Evolutionary conservation across 2,888 invertebrate genomes (phyloP).

Genomic region (Leptopterna dolabrata): DNA sequence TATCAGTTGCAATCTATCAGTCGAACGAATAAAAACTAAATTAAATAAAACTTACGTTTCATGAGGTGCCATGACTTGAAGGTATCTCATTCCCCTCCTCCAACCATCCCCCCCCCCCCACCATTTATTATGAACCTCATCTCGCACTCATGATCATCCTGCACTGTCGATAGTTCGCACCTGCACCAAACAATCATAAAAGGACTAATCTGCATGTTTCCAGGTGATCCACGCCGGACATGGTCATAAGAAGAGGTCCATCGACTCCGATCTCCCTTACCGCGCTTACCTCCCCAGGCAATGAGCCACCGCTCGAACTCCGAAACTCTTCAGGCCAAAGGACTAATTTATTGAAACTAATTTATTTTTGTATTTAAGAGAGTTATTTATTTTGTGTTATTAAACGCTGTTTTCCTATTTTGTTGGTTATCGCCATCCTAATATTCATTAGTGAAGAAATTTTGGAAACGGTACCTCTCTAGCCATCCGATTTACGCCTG

Average conservation of each 20-base stretch:
- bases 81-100: too few species aligned
- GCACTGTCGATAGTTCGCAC: not conserved
- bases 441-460: too few species aligned
- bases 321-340: not conserved
- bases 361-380: not conserved
- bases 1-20: too few species aligned
- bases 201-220: slow-evolving; percentile 34
- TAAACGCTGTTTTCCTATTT: not conserved
- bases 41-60: too few species aligned
- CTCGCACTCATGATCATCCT: not conserved
- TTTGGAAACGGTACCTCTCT: too few species aligned
- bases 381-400: slow-evolving; percentile 9
- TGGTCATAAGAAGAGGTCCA: slow-evolving; percentile 62
- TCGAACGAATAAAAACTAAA: too few species aligned
- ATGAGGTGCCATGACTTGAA: too few species aligned
- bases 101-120: too few species aligned
- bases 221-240: slow-evolving; percentile 62
- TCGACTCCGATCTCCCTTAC: slow-evolving; percentile 71
- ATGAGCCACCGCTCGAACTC: not conserved
- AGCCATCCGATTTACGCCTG: too few species aligned
- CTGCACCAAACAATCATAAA: not conserved
- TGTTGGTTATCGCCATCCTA: not conserved
- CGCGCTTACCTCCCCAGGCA: slow-evolving; percentile 69
- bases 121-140: too few species aligned
- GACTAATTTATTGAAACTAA: slow-evolving; percentile 26